Percentiles rank a stretch among this genome's conserved stretches.
phyloP scores from a whole-genome alignment of 2,113 vertebrate genomes.

The Tragulus kanchil region DNA sequence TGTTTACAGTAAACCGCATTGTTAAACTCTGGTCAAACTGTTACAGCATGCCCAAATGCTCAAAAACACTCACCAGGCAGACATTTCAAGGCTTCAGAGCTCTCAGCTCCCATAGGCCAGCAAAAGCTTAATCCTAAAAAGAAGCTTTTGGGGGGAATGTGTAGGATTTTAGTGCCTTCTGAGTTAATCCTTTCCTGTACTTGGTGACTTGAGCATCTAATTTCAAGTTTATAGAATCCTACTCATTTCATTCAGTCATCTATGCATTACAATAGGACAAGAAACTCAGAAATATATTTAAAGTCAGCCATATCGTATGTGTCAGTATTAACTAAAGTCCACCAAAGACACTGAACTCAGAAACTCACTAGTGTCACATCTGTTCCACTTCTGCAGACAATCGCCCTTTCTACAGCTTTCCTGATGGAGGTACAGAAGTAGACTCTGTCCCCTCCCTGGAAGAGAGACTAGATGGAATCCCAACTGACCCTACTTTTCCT shows the following conservation, averaged over 20 bases:
- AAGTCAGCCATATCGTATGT: neutral
- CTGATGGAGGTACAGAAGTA: neutral
- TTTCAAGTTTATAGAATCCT: neutral
- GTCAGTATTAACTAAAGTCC: neutral
- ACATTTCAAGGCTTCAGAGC: neutral
- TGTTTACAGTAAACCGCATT: neutral
- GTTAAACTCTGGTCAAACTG: neutral
- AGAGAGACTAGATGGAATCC: neutral
- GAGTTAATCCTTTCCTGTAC: neutral
- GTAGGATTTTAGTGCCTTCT: neutral
- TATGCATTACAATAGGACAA: neutral
- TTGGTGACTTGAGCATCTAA: neutral
- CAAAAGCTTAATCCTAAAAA: neutral
- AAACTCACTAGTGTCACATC: neutral
- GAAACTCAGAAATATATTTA: neutral
- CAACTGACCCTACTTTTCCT: too few relatives aligned
- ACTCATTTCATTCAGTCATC: neutral
- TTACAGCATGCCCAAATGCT: neutral
- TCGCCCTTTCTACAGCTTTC: neutral
- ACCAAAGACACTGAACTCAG: neutral
- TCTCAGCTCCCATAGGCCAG: neutral
- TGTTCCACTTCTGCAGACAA: neutral
- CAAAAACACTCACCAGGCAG: neutral
- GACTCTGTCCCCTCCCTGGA: neutral
- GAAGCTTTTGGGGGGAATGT: neutral